Evolutionary conservation across 2,113 vertebrate genomes (phyloP), one percentile per base, ranked within the genome.

Genomic region (Alethe diademata): DNA sequence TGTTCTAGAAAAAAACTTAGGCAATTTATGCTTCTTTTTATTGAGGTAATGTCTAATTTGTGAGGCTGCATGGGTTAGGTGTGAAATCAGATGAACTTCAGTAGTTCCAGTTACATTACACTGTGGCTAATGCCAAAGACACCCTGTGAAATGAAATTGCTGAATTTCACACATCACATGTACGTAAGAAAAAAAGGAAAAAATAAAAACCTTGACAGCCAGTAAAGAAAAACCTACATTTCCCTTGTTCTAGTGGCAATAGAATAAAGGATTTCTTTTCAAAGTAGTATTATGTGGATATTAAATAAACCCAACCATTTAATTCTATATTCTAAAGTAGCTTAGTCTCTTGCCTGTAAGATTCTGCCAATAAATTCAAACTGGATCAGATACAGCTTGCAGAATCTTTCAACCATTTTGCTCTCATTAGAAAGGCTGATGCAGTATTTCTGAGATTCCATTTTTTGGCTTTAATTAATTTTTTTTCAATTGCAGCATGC

Each of bases 21-120:
- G 26, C 43, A 80, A 74, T 84, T 78, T 95, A 9, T 91, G 29
- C 24, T 58, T n/a, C 31, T 76, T 86, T 78, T 82, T 82, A 31
- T 53, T 82, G 84, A 73, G 78, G 56, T 36, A 47, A 86, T 58
- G 74, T 76, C 33, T 73, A n/a, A 60, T 95, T 95, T 86, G 43
- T 83, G 58, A 91, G 93, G 78, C 87, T 93, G 80, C 58, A 85
- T n/a, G 80, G 58, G 45, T 91, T 93, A 96, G 90, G 90, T 97
- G 93, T 96, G 95, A 97, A 97, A 96, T 95, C 90, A 95, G 87
- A 92, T 92, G 92, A 96, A 96, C 93, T 92, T 95, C 74, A 80
- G 81, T 76, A 88, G 66, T 71, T 92, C n/a, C 78, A 82, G 84
- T 94, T 94, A 24, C 67, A 78, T 88, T 95, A 31, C 87, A 86